Conservation (phyloP, 2,797 vertebrate genomes). For the Gallirallus australis region DNA sequence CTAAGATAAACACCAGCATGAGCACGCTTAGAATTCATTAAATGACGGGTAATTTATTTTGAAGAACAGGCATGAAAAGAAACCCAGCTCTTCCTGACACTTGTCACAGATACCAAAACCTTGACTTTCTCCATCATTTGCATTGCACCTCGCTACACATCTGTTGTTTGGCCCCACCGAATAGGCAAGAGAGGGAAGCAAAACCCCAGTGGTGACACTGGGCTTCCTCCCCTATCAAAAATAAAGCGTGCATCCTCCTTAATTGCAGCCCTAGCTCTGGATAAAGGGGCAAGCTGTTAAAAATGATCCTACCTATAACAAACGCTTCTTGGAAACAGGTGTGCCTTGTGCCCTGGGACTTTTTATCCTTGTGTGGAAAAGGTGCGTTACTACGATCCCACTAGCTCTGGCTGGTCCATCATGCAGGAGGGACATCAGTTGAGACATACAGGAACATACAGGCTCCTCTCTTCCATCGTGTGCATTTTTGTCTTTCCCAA, state of each 20-base stretch:
- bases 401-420: not conserved
- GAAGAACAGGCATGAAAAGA: not conserved
- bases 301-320: not conserved
- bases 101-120: not conserved
- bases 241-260: rapidly evolving
- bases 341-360: not conserved
- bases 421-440: not conserved
- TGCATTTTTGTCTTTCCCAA: not conserved
- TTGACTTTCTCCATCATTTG: not conserved
- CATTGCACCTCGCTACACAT: not conserved
- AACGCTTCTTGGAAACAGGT: not conserved
- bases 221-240: not conserved
- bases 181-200: not conserved
- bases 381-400: rapidly evolving
- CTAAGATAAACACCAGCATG: not conserved
- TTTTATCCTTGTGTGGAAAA: not conserved
- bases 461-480: not conserved
- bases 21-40: not conserved
- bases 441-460: not conserved
- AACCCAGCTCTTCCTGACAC: not conserved
- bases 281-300: not conserved
- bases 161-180: not conserved
- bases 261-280: not conserved
- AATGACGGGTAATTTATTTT: not conserved
- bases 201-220: not conserved